Evolutionary conservation across 2,888 invertebrate genomes (phyloP), one percentile per base, ranked within the genome.

Genomic region (Sphaerophoria taeniata): DNA sequence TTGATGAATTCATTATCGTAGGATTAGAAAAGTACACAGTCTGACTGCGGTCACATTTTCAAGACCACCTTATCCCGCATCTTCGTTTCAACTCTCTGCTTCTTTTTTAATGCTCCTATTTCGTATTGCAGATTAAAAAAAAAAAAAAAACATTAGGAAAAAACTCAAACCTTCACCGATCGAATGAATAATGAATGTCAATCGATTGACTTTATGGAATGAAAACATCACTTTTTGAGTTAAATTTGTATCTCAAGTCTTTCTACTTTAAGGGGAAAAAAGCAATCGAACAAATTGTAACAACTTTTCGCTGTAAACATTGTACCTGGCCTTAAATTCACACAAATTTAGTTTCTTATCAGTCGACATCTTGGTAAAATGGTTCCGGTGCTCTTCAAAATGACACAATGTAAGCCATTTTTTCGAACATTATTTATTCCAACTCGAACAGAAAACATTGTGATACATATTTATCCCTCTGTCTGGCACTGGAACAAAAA

Each of bases 371-470:
- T 65, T 43, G 47, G 45, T 49, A 65, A 65, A 49, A 49, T 49
- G 65, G 65, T 65, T 65, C 65, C 65, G 65, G 65, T 65, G 6
- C 34, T 43, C 11, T 49, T 49, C 49, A 3, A 49, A 65, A 65
- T 65, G 65, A 65, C 65, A 65, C 49, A 65, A 67, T 53, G 51
- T 53, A 67, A 53, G 12, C 3, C 53, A 12, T 39, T 24, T 24
- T 67, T 39, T 51, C 60, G 5, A 53, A 53, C 53, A 67, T 67
- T 67, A 67, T 53, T 67, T 67, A 67, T 67, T 51, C 51, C 67
- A 36, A 53, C 11, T 53, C 7, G 6, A 53, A 39, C 36, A 67
- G 31, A 51, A 67, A 53, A 53, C 67, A 67, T 53, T 53, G 51
- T 51, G 51, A 24, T 39, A 67, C 65, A 67, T 53, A 53, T 67